Evolutionary conservation across 2,888 invertebrate genomes (phyloP).

Genomic region (Prosapia bicincta): DNA sequence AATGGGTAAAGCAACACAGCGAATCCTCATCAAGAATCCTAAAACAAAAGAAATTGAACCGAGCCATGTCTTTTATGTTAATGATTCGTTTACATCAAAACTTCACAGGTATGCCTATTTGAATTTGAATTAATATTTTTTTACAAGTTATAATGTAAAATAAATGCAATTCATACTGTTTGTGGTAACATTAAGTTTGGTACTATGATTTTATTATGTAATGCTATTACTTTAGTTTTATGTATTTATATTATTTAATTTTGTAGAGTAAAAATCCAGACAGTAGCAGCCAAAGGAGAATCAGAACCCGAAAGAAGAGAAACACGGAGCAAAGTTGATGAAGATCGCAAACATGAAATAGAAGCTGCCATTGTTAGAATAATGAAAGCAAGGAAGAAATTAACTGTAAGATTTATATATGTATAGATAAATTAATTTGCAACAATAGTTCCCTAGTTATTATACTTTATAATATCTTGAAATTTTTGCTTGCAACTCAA

Average conservation of each 20-base stretch:
- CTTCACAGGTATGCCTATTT: slow-evolving; percentile 76
- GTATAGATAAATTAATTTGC: no score
- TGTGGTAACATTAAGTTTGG: no score
- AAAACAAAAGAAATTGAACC: slow-evolving; percentile 97
- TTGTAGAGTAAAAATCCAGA: slow-evolving; percentile 84
- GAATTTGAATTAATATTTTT: no score
- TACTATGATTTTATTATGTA: no score
- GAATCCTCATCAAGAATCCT: slow-evolving; percentile 90
- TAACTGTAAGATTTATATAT: slow-evolving; percentile 75
- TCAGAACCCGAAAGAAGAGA: slow-evolving; percentile 99
- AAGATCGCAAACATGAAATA: slow-evolving; percentile 98
- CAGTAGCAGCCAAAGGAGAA: slow-evolving; percentile 93
- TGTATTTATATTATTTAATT: slow-evolving; percentile 19
- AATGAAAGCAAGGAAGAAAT: slow-evolving; percentile 96
- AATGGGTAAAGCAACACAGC: slow-evolving; percentile 95
- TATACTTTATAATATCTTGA: no score
- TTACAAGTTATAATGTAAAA: no score
- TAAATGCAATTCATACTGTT: no score
- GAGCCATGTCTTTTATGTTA: slow-evolving; percentile 88
- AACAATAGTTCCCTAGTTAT: no score
- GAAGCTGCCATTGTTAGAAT: slow-evolving; percentile 99
- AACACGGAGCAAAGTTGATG: slow-evolving; percentile 96
- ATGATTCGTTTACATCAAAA: slow-evolving; percentile 97
- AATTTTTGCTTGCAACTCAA: no score
- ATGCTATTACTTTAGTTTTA: no score